A percentile compares a stretch with the other conserved stretches of the same genome.
Evolutionary conservation across 2,797 vertebrate genomes (phyloP).

Genomic region (Peromyscus melanophrys): DNA sequence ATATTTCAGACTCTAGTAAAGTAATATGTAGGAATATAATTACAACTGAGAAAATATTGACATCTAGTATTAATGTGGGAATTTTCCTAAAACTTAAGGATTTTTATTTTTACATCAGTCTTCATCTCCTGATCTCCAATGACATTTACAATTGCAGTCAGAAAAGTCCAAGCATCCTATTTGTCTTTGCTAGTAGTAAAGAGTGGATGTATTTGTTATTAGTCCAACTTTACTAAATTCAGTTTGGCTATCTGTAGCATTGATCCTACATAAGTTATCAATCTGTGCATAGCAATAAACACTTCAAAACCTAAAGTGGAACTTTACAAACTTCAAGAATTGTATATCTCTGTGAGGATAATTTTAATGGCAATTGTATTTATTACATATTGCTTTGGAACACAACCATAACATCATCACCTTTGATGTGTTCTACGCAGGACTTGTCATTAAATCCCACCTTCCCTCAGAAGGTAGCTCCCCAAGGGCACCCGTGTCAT

Average conservation of each 20-base stretch:
- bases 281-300: background rate
- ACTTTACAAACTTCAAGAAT: background rate
- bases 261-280: background rate
- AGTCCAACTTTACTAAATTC: slow-evolving; percentile 3
- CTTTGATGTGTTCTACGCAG: background rate
- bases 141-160: background rate
- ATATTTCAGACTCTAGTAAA: background rate
- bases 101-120: background rate
- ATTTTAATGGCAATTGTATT: background rate
- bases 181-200: background rate
- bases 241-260: background rate
- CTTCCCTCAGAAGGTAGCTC: background rate
- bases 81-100: background rate
- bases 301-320: slow-evolving; percentile 14
- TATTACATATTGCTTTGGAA: background rate
- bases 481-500: background rate
- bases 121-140: slow-evolving; percentile 10
- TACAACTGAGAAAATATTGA: slow-evolving; percentile 7
- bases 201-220: background rate
- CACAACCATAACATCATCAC: background rate
- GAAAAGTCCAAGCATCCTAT: background rate
- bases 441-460: background rate
- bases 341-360: background rate
- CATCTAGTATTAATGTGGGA: background rate
- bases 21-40: background rate